Base-by-base conservation (phyloP, 1,140 invertebrate species). In the Patella vulgata region DNA sequence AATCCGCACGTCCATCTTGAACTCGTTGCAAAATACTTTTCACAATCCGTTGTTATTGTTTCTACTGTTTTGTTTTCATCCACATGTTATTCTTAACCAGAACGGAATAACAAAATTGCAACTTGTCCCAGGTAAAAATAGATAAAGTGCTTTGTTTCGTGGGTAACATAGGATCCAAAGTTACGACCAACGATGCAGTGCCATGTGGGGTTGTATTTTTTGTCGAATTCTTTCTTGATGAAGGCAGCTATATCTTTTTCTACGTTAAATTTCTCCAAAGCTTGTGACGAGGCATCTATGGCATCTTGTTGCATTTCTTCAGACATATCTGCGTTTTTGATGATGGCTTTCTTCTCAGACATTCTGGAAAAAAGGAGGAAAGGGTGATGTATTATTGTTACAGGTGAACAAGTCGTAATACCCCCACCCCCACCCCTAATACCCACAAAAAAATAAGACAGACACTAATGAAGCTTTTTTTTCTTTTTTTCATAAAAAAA, bases 291-390 rank as follows among this genome's bases (percentile, higher is more conserved):
- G 85, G 95, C 97, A 83, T 99, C 96, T 9, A 99, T 96, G 71
- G 97, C 96, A 87, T 99, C 97, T 84, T 98, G 96, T 89, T 99
- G 97, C 97, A 99, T 99, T 85, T 98, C 97, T 85, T 99, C 97
- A 65, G 94, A 93, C 97, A 99, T 99, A 85, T 99, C 97, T 71
- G 96, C 97, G 91, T 99, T 99, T 88, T 99, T 99, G 80, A 99
- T 98, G 42, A 99, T 97, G 82, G 97, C 96, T 87, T 99, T 99
- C 85, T 95, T 90, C 86, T 98, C 96, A 81, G 92, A 91, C 94
- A 96, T 97, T 39, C 25, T 48, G 19, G 44, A 12, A 33, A 33
- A 25, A 31, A 46, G 33, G n/a, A n/a, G n/a, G 44, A 21, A 56
- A 39, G 14, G 27, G 23, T 39, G 21, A 53, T 36, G 14, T 36